Evolutionary conservation across 2,113 vertebrate genomes (phyloP), one percentile per base, ranked within the genome.

Genomic region (Bungarus multicinctus): DNA sequence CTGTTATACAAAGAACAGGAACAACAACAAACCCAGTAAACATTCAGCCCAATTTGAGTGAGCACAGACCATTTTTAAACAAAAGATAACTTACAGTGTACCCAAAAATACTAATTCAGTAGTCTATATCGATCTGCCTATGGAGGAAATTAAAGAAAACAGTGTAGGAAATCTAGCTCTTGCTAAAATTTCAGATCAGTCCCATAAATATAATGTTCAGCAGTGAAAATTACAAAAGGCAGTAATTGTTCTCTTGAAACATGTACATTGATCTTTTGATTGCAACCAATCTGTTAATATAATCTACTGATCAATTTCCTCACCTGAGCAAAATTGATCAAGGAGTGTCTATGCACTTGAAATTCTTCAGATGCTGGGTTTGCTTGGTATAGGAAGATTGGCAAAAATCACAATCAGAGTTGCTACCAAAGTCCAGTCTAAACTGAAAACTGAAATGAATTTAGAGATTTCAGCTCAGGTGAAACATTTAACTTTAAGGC

Each of bases 141-240:
- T 69, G 60, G 27, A n/a, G 30, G 30, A 69, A 14, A n/a, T 64
- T 14, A n/a, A n/a, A 30, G 55, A n/a, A 64, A 64, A 64, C 57
- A 60, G 23, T 10, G 7, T 27, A 60, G 60, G 11, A 64, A 69
- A 69, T 69, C 60, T 69, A 69, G 12, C 30, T 69, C 30, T 69
- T 69, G 60, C 60, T 64, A 30, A 64, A 3, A 27, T 60, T 60
- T 60, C 58, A 60, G 60, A 69, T 69, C 60, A n/a, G 60, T 27
- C 27, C 60, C 11, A 69, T n/a, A n/a, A 69, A 69, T 39, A 39
- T 81, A 7, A 81, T 3, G 34, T 81, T 39, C n/a, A 81, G 16
- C 69, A 81, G n/a, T 81, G 69, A 81, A 39, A 81, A 81, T 39
- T 81, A 81, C 23, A 91, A 93, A 94, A 91, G 20, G 60, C 88